Evolutionary conservation across 2,888 invertebrate species (phyloP), one percentile per base, ranked within the genome.

Genomic region (Caenorhabditis sp.): DNA sequence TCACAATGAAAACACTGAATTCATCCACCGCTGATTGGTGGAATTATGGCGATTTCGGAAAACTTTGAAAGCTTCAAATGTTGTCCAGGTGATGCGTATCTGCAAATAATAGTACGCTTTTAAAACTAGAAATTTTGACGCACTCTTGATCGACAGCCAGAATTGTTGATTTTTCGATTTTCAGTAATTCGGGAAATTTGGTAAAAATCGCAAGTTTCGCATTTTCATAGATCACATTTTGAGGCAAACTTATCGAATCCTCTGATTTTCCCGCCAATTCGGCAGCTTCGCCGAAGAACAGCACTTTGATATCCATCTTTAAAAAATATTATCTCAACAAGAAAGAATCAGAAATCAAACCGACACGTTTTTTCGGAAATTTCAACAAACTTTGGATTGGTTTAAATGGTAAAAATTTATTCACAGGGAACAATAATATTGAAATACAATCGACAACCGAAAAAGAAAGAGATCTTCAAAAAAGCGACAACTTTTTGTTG

Each of bases 1-100:
- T 58, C n/a, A 49, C 49, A 59, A 65, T 65, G 24, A 65, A 65
- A 31, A 59, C 5, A 53, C 21, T 10, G 14, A 19, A 37, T 59
- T 72, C 62, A 81, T 12, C 81, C 81, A 5, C 81, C 81, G 10
- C 74, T 74, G 5, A 81, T 62, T n/a, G 81, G 81, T 21, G 81
- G 81, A 57, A 81, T 81, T 26, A 81, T 62, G 17, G 79, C 81
- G 53, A 81, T 74, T 57, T 81, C 81, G 19, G 74, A 68, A 55
- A 75, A 74, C 1, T 70, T 53, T 8, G 66, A 50, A 5, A 55
- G 26, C 23, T 55, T 21, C 17, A 26, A 17, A 10, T 55, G 37
- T 36, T 78, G 68, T 3, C 66, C 76, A 0, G 62, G 57, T 12
- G 57, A 51, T 1, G 69, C 60, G 57, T 76, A 78, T 66, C 78